phyloP scores from a whole-genome alignment of 2,797 vertebrate species.

The Anisognathus igniventris region DNA sequence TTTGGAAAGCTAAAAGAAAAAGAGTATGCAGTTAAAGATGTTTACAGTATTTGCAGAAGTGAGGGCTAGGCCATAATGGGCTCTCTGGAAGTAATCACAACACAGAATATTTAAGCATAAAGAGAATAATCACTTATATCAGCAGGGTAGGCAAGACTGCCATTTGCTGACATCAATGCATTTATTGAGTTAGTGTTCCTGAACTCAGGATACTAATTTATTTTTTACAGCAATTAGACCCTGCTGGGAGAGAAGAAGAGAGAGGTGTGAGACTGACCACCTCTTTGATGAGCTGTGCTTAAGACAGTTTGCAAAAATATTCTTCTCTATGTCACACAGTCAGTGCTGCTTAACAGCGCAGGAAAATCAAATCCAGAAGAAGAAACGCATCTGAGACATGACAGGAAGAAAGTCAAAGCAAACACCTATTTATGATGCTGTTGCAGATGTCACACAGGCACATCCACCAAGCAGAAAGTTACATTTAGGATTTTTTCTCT shows the following conservation, averaged over 20 bases:
- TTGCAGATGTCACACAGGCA: not conserved
- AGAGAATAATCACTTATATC: constrained; percentile 30
- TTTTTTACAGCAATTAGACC: constrained; percentile 32
- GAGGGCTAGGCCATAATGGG: not conserved
- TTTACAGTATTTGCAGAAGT: not conserved
- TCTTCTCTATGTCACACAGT: not conserved
- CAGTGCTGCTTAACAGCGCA: not conserved
- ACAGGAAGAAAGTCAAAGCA: not conserved
- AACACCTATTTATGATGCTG: not conserved
- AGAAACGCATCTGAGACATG: not conserved
- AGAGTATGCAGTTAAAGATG: not conserved
- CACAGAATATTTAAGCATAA: not conserved
- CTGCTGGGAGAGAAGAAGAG: not conserved
- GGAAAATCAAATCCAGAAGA: not conserved
- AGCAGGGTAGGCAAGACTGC: constrained; percentile 17
- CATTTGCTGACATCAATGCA: constrained; percentile 18
- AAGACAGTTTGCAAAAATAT: not conserved
- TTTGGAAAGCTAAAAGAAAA: not conserved
- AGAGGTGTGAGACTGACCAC: constrained; percentile 7
- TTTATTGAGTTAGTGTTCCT: constrained; percentile 34
- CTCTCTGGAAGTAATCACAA: not conserved
- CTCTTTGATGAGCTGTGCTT: not conserved
- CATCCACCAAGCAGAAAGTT: not conserved
- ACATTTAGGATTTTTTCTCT: not conserved
- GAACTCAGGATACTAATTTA: not conserved